Percentiles rank a stretch among this genome's conserved stretches.
These are phyloP conservation scores for Meleagris gallopavo DNA, from an alignment of 2,113 vertebrate species.

Conservation along the genomic window DNA sequence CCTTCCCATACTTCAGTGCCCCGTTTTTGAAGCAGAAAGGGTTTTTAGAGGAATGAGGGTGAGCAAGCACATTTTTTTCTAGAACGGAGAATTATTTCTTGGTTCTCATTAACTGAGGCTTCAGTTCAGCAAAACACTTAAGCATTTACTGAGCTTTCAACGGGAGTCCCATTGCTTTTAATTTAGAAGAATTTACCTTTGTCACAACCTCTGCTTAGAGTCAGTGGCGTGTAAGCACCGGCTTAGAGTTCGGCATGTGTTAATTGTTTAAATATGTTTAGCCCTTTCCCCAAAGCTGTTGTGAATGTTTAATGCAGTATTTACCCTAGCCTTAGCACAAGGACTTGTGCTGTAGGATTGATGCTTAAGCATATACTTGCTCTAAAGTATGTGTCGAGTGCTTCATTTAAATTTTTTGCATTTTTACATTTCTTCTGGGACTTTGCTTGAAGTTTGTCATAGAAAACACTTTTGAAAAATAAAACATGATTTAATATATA, in stretches of 20 bases:
- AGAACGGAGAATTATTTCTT: slow-evolving; percentile 24
- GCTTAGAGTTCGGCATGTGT: slow-evolving; percentile 54
- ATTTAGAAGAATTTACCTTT: slow-evolving; percentile 65
- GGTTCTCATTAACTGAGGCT: slow-evolving; percentile 25
- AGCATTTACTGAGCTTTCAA: slow-evolving; percentile 32
- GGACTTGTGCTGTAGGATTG: not conserved
- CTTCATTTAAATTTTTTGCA: not conserved
- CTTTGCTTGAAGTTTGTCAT: slow-evolving; percentile 6
- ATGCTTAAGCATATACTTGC: slow-evolving; percentile 29
- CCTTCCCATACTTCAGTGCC: not conserved
- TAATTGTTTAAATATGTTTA: slow-evolving; percentile 67
- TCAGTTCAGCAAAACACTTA: slow-evolving; percentile 21
- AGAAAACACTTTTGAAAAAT: not conserved
- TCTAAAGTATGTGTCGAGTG: slow-evolving; percentile 7
- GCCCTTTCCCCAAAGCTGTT: slow-evolving; percentile 61
- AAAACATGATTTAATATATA: slow-evolving; percentile 28
- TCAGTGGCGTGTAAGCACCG: slow-evolving; percentile 1
- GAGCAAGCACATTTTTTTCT: not conserved
- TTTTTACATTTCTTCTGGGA: slow-evolving; percentile 12
- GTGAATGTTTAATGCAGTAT: slow-evolving; percentile 65
- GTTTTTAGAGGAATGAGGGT: not conserved
- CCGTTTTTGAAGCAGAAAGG: not conserved
- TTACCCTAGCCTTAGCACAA: slow-evolving; percentile 55
- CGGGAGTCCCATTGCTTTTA: slow-evolving; percentile 40
- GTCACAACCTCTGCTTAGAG: slow-evolving; percentile 49